These are phyloP conservation scores for Anoplolepis gracilipes DNA, from an alignment of 1,140 invertebrate genomes.

Conservation along the genomic window DNA sequence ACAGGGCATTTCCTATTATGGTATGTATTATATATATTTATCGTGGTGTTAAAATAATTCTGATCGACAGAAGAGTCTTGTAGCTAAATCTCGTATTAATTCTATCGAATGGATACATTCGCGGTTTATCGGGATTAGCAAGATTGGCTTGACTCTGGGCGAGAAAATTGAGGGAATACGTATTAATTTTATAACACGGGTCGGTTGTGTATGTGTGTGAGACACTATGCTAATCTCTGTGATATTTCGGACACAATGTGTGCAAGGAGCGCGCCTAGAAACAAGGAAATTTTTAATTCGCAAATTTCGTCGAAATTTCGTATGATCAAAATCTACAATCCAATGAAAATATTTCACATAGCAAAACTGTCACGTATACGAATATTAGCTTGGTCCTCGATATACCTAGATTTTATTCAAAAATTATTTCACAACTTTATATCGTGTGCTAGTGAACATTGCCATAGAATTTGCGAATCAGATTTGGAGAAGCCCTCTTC, in stretches of 20 bases:
- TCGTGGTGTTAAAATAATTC: constrained; percentile 39
- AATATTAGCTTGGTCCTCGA: not conserved
- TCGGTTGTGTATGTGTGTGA: constrained; percentile 28
- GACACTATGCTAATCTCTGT: constrained; percentile 13
- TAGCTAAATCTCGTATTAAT: constrained; percentile 35
- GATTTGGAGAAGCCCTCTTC: constrained; percentile 82
- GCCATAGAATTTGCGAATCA: constrained; percentile 80
- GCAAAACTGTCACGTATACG: constrained; percentile 26
- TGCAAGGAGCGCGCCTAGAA: constrained; percentile 77
- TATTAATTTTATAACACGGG: constrained; percentile 37
- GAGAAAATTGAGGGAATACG: constrained; percentile 51
- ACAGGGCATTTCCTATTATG: constrained; percentile 70
- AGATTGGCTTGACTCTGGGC: constrained; percentile 58
- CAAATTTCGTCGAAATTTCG: constrained; percentile 70
- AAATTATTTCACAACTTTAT: not conserved
- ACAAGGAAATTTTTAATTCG: constrained; percentile 76
- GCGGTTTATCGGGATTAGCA: constrained; percentile 40
- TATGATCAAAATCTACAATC: not conserved
- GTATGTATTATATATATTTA: constrained; percentile 49
- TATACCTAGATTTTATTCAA: not conserved
- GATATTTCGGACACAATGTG: constrained; percentile 62
- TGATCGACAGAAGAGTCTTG: constrained; percentile 41
- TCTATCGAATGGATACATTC: constrained; percentile 54
- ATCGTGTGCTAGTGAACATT: not conserved
- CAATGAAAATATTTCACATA: constrained; percentile 40